Evolutionary conservation across 2,888 invertebrate species (phyloP), one percentile per base, ranked within the genome.

Genomic region (Brachyptera risi): DNA sequence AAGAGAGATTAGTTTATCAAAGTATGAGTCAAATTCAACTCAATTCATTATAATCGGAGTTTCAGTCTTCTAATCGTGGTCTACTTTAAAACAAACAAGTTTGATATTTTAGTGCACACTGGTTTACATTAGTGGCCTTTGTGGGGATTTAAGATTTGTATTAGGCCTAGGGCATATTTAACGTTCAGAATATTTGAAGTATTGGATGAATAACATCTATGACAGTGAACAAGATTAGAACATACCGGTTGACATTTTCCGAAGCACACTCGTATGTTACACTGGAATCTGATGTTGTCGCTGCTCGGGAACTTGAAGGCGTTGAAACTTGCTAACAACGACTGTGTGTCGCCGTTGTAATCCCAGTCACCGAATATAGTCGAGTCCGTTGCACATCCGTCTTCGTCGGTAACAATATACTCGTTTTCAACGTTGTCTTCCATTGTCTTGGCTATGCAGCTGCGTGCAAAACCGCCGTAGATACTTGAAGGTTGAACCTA

Each of bases 281-380:
- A 95, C 75, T 95, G 95, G 90, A 96, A 95, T 75, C 92, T 79
- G 69, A 95, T 92, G 71, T 92, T 94, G 71, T 95, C 94, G 71
- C 93, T 93, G 69, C 90, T 92, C 0, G 95, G 95, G 84, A 95
- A 96, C 73, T 95, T 95, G 75, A 95, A 95, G 2, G 94, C 95
- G 73, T 93, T 93, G 76, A 96, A 95, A 69, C 89, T 87, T 65
- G 94, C 94, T 72, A 90, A 79, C 58, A 96, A 77, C 19, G 91
- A 87, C 73, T 92, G 92, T 56, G 88, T 88, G 64, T 92, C 92
- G 19, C 88, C 83, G 72, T 90, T 90, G 71, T 92, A 88, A 68
- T 92, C 88, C 95, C 95, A 95, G 73, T 95, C 94, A 38, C 92
- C 93, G 71, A 95, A 95, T 71, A 95, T 93, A 40, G 88, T 87